Evolutionary conservation across 2,888 invertebrate genomes (phyloP).

Genomic region (Drosophila macrothrix): DNA sequence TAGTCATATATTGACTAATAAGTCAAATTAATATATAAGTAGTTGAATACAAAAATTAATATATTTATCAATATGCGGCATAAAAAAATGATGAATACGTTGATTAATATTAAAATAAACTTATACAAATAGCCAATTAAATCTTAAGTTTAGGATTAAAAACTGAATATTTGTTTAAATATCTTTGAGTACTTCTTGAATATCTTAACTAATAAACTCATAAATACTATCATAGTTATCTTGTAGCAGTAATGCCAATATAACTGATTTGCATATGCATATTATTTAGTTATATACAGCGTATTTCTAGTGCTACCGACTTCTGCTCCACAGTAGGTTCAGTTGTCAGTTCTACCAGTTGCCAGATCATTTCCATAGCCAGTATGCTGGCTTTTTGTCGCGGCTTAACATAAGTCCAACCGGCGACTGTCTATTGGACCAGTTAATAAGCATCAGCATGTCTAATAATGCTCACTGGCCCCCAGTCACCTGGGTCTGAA

Average conservation of each 20-base stretch:
- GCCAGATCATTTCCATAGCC: constrained; percentile 37
- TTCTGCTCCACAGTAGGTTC: constrained; percentile 11
- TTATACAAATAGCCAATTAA: background rate
- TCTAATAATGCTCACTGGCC: constrained; percentile 23
- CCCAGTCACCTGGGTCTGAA: constrained; percentile 33
- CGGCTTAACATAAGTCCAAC: constrained; percentile 29
- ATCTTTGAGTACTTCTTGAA: background rate
- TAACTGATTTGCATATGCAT: constrained; percentile 27
- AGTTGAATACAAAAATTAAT: background rate
- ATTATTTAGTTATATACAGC: background rate
- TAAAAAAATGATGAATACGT: background rate
- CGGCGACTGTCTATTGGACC: constrained; percentile 42
- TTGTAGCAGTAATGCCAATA: constrained; percentile 2
- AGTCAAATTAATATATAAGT: background rate
- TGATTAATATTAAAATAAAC: background rate
- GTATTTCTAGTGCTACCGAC: constrained; percentile 10
- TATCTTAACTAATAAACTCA: background rate
- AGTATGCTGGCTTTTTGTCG: constrained; percentile 11
- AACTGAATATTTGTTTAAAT: background rate
- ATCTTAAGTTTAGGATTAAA: background rate
- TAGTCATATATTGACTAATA: background rate
- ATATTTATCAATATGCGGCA: background rate
- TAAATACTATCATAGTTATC: background rate
- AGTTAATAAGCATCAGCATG: constrained; percentile 67
- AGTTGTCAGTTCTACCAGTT: constrained; percentile 23